A percentile compares a stretch with the other conserved stretches of the same genome.
Evolutionary conservation across 2,797 vertebrate genomes (phyloP).

Genomic region (Mormyrops boulengeri): DNA sequence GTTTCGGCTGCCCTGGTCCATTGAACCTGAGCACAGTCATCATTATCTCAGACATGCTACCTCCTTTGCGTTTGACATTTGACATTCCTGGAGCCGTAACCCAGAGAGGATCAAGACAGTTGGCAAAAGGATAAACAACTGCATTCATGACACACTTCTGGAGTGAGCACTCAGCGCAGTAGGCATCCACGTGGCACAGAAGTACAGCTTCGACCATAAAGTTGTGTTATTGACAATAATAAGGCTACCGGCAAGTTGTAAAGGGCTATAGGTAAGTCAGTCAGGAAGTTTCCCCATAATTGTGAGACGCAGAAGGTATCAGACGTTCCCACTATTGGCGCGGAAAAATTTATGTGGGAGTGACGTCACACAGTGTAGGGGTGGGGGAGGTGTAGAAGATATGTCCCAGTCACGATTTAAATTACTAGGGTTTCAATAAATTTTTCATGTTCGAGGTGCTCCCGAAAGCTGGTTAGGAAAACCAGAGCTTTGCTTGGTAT

Average conservation of each 20-base stretch:
- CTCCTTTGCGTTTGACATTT: background rate
- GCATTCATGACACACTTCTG: background rate
- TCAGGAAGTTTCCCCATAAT: background rate
- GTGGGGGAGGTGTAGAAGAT: conserved; percentile 22
- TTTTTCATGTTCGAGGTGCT: background rate
- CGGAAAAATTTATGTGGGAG: background rate
- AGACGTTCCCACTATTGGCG: background rate
- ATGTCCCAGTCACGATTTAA: conserved; percentile 37
- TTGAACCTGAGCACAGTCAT: background rate
- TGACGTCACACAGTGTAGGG: conserved; percentile 12
- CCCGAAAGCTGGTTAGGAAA: background rate
- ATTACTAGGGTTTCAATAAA: conserved; percentile 25
- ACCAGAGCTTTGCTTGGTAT: background rate
- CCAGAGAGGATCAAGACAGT: background rate
- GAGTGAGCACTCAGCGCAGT: background rate
- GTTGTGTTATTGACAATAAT: background rate
- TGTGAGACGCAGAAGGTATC: conserved; percentile 30
- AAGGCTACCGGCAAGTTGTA: background rate
- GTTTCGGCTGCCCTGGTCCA: background rate
- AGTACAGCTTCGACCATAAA: background rate
- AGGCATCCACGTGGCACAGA: background rate
- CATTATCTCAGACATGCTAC: background rate
- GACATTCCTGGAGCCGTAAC: background rate
- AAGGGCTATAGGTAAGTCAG: background rate
- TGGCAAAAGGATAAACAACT: background rate